phyloP scores from a whole-genome alignment of 2,797 vertebrate genomes.

The Picus viridis region DNA sequence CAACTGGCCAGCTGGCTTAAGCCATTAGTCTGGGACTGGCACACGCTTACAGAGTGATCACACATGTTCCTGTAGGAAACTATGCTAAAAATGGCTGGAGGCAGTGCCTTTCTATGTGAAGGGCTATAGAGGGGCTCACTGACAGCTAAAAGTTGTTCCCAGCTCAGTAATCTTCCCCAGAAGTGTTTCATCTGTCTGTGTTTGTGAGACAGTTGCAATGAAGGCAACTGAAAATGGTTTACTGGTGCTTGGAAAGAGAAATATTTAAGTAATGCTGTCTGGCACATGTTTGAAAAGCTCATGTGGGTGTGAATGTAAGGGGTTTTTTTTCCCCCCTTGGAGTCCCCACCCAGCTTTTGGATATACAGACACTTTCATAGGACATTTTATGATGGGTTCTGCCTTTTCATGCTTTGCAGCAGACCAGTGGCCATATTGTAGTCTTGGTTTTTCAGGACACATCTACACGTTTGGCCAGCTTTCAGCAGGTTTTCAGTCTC shows the following conservation, averaged over 20 bases:
- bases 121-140: neutral
- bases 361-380: neutral
- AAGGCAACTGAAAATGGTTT: neutral
- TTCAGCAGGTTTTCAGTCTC: neutral
- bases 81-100: neutral
- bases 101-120: neutral
- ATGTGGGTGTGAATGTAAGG: neutral
- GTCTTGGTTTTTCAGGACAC: neutral
- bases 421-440: accelerated
- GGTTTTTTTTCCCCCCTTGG: neutral
- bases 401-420: neutral
- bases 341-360: neutral
- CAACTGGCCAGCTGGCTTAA: neutral
- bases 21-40: neutral
- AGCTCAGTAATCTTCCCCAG: neutral
- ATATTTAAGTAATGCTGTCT: neutral
- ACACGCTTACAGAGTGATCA: neutral
- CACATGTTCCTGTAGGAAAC: neutral
- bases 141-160: neutral
- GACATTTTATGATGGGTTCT: neutral
- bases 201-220: neutral
- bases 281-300: neutral
- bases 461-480: neutral
- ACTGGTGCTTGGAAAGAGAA: neutral
- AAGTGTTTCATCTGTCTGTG: neutral